Evolutionary conservation across 2,797 vertebrate species (phyloP), one percentile per base, ranked within the genome.

Genomic region (Oreortyx pictus): DNA sequence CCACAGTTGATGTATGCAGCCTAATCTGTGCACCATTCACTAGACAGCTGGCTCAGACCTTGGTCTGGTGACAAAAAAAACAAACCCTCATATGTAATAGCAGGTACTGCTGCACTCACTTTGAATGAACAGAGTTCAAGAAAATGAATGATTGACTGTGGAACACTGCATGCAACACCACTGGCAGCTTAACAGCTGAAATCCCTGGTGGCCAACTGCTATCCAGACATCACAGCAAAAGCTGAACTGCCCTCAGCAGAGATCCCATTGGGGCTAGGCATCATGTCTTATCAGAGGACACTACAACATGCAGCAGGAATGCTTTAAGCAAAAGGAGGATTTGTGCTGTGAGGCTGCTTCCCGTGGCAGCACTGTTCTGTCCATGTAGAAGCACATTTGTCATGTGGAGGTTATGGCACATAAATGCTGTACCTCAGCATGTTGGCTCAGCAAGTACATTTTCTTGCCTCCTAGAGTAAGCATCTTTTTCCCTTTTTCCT

Each of bases 281-380:
- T 43, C 7, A 47, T 74, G 88, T 80, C 35, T 47, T 33, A 27
- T 5, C 57, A 81, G 12, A 66, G 56, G 64, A 72, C 25, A 56
- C 64, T 71, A 79, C 46, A 37, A 17, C 60, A 39, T 67, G 75
- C 71, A 5, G 8, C 41, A 50, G 46, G 44, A 74, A 59, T 9
- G 19, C 91, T 88, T 57, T 71, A 68, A 90, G 78, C 89, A 95
- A 72, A 50, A 79, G 72, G 24, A 83, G 27, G 47, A 81, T 50
- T 39, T 59, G 27, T 3, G 14, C 52, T 33, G 65, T 14, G 72
- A 49, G 46, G 37, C 54, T 61, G 57, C 57, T 90, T 66, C 33
- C 68, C 37, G 11, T 0, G 2, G 43, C 81, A 82, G 77, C 0
- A 1, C 67, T 50, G 76, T 68, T 72, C 64, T 37, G 57, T 22